phyloP scores from a whole-genome alignment of 2,888 invertebrate species.

The Ctena decussata region DNA sequence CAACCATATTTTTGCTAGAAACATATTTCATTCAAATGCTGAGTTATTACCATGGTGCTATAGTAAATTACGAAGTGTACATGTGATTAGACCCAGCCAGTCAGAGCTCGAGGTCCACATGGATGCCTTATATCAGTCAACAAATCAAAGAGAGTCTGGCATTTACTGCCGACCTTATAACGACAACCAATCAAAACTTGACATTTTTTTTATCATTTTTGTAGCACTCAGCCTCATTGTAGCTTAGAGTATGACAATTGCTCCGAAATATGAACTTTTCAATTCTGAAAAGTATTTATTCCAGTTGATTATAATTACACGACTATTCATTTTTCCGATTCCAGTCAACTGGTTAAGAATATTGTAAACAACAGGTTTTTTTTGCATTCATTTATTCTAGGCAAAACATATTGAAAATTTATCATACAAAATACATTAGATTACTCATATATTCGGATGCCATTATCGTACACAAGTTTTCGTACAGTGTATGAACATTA shows the following conservation, averaged over 20 bases:
- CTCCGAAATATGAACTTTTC: constrained; percentile 27
- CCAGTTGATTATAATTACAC: too few relatives aligned
- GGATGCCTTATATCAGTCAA: constrained; percentile 26
- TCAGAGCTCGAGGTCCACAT: constrained; percentile 43
- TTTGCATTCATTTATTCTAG: too few relatives aligned
- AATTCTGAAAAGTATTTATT: too few relatives aligned
- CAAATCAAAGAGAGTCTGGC: constrained; percentile 47
- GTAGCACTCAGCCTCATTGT: constrained; percentile 45
- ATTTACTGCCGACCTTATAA: constrained; percentile 15
- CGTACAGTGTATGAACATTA: constrained; percentile 62
- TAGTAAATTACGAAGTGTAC: not conserved
- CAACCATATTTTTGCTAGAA: not conserved
- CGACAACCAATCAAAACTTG: constrained; percentile 45
- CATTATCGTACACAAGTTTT: constrained; percentile 60
- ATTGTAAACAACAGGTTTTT: too few relatives aligned
- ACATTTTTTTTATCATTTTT: constrained; percentile 30
- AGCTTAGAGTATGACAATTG: constrained; percentile 43
- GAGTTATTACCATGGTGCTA: constrained; percentile 6
- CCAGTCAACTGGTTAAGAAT: too few relatives aligned
- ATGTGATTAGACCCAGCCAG: constrained; percentile 18
- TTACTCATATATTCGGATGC: constrained; percentile 7
- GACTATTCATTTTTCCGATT: too few relatives aligned
- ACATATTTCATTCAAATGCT: not conserved
- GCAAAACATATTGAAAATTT: too few relatives aligned
- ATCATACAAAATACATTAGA: too few relatives aligned